phyloP scores from a whole-genome alignment of 23 tunicate species.

The Styela clava region DNA sequence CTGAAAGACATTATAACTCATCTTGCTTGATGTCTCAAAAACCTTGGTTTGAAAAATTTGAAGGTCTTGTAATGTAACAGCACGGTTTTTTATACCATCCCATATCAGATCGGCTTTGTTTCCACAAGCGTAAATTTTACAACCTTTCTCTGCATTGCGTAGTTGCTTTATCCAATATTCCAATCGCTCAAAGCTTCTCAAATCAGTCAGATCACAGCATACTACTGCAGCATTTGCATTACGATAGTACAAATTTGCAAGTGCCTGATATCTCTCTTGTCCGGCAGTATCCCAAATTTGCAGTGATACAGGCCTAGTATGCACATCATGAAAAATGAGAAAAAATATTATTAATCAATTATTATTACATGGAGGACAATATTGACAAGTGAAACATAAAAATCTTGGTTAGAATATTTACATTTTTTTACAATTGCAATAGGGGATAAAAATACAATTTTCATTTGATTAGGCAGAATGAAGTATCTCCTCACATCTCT shows the following conservation, averaged over 20 bases:
- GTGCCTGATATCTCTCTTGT: constrained; percentile 21
- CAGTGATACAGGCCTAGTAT: constrained; percentile 14
- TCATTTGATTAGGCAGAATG: too few species aligned
- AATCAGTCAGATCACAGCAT: constrained; percentile 24
- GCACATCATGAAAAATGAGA: neutral
- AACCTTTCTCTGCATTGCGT: constrained; percentile 5
- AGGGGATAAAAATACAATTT: too few species aligned
- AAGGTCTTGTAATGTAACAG: constrained; percentile 4
- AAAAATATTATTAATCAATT: too few species aligned
- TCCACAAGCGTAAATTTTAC: constrained; percentile 25
- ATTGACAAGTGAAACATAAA: too few species aligned
- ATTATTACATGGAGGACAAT: too few species aligned
- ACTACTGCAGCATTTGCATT: constrained; percentile 27
- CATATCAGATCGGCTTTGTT: constrained; percentile 16
- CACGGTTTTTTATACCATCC: neutral
- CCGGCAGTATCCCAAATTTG: constrained; percentile 36
- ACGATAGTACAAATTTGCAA: constrained; percentile 27
- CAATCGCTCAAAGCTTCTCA: constrained; percentile 4
- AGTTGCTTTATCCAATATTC: constrained; percentile 24
- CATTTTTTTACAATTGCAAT: too few species aligned
- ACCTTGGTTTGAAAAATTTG: constrained; percentile 1
- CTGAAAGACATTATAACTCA: constrained; percentile 23
- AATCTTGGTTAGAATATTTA: too few species aligned
- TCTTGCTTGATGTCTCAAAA: constrained; percentile 28
- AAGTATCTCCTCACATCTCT: too few species aligned